Base-by-base conservation (phyloP, 2,888 invertebrate genomes). In the Geotrupes spiniger region DNA sequence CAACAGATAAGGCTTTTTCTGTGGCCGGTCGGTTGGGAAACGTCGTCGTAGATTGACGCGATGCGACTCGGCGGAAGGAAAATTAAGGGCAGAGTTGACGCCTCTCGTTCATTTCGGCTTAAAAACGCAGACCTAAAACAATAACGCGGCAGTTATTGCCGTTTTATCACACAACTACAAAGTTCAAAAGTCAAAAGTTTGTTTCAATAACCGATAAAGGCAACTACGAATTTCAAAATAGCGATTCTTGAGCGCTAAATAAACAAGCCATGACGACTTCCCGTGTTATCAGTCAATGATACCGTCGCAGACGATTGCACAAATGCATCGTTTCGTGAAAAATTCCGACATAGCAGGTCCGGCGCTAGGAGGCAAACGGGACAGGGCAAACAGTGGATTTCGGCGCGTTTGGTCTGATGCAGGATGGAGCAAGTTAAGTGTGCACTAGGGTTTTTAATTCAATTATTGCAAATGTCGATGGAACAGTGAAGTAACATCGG, bases 111-210 rank as follows among this genome's bases (percentile, higher is more conserved):
- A 21, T 21, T 21, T 21, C 21, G 4, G 21, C 4, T 21, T 6
- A 21, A 21, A 21, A 6, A 21, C 21, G 21, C 21, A 6, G 21
- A 4, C 4, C 4, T 21, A 21, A 21, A 21, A 21, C 21, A 21
- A 21, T 21, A 21, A n/a, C n/a, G n/a, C 21, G 10, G 10, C 17
- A 38, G 38, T 57, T 56, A 57, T 56, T 60, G 54, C 47, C 42
- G 51, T 28, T 57, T 60, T 61, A 60, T 60, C 60, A 33, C n/a
- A n/a, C 37, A 49, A 52, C 46, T 46, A 49, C 61, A 64, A 62
- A 66, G 65, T 67, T 65, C 65, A 64, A 58, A 57, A 62, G 65
- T 65, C 65, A 64, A 54, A 63, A 62, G 61, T 60, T 56, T 56
- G 46, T 53, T 60, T 56, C 47, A 51, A 56, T 50, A 52, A 48